Evolutionary conservation across 1,140 invertebrate species (phyloP), one percentile per base, ranked within the genome.

Genomic region (Calliopsis andreniformis): DNA sequence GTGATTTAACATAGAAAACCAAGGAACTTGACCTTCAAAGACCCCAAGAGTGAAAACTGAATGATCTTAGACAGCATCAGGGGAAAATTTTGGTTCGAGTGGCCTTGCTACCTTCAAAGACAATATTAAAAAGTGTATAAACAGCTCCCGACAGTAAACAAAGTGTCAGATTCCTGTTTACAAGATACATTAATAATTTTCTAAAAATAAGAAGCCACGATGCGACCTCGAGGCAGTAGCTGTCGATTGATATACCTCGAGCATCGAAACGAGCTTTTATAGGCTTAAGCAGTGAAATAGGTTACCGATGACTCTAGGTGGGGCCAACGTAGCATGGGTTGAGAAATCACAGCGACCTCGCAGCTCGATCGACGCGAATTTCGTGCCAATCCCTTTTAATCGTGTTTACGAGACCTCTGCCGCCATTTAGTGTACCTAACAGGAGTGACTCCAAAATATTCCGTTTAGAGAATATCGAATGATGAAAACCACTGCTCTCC

Each of bases 311-410:
- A 30, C 5, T 28, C 20, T 16, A 10, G 39, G 10, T 39, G 18
- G 3, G n/a, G 35, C 35, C 10, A 39, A 39, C 35, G 35, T 39
- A 39, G 10, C 35, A 10, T 10, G 35, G 35, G 35, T 39, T 39
- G 35, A 18, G 14, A 0, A 18, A 18, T 7, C 18, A 16, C 8
- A 18, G 28, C 45, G 14, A 35, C 28, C 43, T 64, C 35, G 30
- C 30, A 8, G 28, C 28, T 25, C 18, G 5, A 35, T 35, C 32
- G 20, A 28, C 35, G 59, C 30, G 71, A 75, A 51, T 56, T 58
- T 58, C 39, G 25, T 69, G 56, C 59, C 25, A 30, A 61, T 45
- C 64, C 51, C 49, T 61, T 68, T 62, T 69, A 79, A 76, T 79
- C 47, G 53, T 61, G 51, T 76, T 76, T 76, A 68, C 70, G 51